These are phyloP conservation scores for Muscicapa comitata DNA, from an alignment of 2,797 vertebrate species.

Conservation along the genomic window DNA sequence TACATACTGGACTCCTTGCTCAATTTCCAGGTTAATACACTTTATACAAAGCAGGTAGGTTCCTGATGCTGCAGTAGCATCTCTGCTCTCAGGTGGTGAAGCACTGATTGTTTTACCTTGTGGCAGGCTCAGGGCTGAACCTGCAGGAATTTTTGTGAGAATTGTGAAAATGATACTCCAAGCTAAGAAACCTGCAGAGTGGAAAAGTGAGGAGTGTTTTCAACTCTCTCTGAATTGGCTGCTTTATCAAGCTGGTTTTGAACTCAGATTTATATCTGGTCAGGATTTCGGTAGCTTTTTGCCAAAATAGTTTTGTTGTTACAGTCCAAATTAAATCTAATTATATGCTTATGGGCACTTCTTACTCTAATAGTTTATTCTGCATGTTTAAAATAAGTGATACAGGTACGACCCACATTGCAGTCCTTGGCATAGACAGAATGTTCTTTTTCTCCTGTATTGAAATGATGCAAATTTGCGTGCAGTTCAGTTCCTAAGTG, in stretches of 20 bases:
- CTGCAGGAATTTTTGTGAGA: not conserved
- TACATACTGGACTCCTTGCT: not conserved
- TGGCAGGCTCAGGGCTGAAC: not conserved
- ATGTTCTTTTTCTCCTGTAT: not conserved
- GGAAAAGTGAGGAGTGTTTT: not conserved
- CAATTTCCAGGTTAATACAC: not conserved
- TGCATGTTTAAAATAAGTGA: fast-evolving
- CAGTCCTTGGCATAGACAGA: not conserved
- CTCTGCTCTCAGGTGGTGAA: not conserved
- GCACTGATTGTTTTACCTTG: not conserved
- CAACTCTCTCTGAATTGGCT: not conserved
- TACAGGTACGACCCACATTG: not conserved
- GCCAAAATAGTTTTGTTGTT: not conserved
- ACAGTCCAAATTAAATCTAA: not conserved
- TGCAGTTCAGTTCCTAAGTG: not conserved
- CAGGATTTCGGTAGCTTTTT: not conserved
- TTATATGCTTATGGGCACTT: not conserved
- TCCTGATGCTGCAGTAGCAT: not conserved
- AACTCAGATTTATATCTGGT: not conserved
- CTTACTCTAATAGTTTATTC: not conserved
- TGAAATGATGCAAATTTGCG: not conserved
- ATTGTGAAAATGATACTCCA: not conserved
- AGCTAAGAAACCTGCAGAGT: not conserved
- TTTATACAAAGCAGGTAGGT: not conserved
- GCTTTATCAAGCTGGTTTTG: not conserved